Conservation (phyloP, 2,797 vertebrate species). For the Miichthys miiuy region DNA sequence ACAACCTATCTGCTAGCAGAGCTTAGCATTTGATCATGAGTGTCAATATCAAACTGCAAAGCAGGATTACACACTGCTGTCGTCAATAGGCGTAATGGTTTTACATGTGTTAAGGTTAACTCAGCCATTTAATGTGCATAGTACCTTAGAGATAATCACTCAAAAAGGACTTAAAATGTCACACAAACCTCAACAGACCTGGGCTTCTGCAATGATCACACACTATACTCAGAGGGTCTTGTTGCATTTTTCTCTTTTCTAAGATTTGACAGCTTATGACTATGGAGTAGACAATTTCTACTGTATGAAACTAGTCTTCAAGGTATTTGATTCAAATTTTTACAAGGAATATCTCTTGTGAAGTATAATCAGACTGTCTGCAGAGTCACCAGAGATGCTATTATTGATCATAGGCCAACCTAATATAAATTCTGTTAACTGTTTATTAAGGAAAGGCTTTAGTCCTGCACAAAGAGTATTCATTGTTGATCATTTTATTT, state of each 20-base stretch:
- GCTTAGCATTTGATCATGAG: slow-evolving; percentile 86
- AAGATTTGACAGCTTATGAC: slow-evolving; percentile 84
- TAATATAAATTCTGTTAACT: slow-evolving; percentile 82
- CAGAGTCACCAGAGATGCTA: slow-evolving; percentile 77
- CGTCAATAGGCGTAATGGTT: slow-evolving; percentile 84
- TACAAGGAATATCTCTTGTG: slow-evolving; percentile 74
- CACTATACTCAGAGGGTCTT: slow-evolving; percentile 82
- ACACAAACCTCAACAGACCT: slow-evolving; percentile 82
- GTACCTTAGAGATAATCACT: slow-evolving; percentile 84
- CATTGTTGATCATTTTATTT: slow-evolving; percentile 76
- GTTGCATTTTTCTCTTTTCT: slow-evolving; percentile 83
- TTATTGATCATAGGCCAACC: slow-evolving; percentile 82
- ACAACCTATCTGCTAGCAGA: slow-evolving; percentile 84
- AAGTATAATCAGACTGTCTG: slow-evolving; percentile 83
- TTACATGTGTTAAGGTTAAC: slow-evolving; percentile 86
- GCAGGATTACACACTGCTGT: slow-evolving; percentile 82
- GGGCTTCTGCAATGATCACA: slow-evolving; percentile 80
- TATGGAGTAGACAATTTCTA: slow-evolving; percentile 81
- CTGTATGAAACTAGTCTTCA: slow-evolving; percentile 81
- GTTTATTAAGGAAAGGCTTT: slow-evolving; percentile 78
- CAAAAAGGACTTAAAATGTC: slow-evolving; percentile 83
- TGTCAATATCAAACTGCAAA: slow-evolving; percentile 87
- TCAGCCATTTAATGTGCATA: slow-evolving; percentile 85
- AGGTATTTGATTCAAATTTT: slow-evolving; percentile 81
- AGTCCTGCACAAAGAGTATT: slow-evolving; percentile 72